Evolutionary conservation across 2,888 invertebrate species (phyloP).

Genomic region (Calameuta filiformis): DNA sequence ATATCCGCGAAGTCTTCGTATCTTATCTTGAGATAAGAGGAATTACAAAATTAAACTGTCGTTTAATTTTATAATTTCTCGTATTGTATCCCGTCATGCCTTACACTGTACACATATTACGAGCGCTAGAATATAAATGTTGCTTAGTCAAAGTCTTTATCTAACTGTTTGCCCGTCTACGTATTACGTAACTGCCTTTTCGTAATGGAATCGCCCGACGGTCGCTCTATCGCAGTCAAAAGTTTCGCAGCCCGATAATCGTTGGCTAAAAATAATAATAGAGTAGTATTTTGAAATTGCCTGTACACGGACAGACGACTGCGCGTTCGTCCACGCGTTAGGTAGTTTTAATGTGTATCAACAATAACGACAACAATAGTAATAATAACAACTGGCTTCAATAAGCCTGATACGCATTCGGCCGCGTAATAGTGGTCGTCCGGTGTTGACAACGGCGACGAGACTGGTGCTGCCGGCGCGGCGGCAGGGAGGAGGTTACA

Average conservation of each 20-base stretch:
- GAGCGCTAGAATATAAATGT: background rate
- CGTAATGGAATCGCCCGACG: background rate
- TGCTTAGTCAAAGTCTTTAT: background rate
- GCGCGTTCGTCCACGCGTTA: background rate
- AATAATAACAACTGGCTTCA: slow-evolving; percentile 14
- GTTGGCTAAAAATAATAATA: background rate
- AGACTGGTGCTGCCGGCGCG: background rate
- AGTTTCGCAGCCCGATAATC: background rate
- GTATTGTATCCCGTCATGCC: background rate
- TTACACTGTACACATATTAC: background rate
- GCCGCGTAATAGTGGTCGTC: slow-evolving; percentile 25
- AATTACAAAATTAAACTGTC: too few species aligned
- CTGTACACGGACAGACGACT: background rate
- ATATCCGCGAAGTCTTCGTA: background rate
- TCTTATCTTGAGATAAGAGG: background rate
- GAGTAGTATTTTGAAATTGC: background rate
- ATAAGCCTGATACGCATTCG: slow-evolving; percentile 23
- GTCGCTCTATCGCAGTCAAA: too few species aligned
- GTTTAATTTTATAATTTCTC: background rate
- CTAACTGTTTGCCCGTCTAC: background rate
- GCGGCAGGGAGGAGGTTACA: background rate
- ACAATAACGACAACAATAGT: background rate
- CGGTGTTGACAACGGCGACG: slow-evolving; percentile 12
- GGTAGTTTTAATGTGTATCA: background rate
- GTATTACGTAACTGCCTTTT: background rate